These are phyloP conservation scores for Vulpes ferrilata DNA, from an alignment of 2,113 vertebrate species.

Conservation along the genomic window DNA sequence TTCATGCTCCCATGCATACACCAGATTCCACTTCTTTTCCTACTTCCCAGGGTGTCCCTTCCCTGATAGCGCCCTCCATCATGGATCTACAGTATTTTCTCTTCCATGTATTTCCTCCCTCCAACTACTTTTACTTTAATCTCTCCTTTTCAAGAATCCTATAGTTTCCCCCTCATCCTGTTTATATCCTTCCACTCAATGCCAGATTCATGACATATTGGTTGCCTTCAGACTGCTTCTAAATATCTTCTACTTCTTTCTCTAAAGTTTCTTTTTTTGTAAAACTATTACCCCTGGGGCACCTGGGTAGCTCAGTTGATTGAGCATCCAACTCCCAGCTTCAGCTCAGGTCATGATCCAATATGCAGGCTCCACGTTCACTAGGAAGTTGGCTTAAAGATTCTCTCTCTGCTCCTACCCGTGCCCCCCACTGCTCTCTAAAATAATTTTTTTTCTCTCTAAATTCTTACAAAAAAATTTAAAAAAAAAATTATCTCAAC, in stretches of 20 bases:
- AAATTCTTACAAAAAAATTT: no score
- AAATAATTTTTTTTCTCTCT: neutral
- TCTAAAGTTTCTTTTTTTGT: neutral
- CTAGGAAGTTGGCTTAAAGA: neutral
- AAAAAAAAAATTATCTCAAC: neutral
- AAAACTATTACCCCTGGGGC: neutral
- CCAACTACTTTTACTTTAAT: neutral
- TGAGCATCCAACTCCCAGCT: neutral
- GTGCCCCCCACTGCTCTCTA: neutral
- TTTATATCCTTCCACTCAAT: neutral
- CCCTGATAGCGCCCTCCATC: neutral
- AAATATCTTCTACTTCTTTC: neutral
- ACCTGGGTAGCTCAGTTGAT: neutral
- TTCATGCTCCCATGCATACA: accelerated
- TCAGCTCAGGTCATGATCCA: neutral
- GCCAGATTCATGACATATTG: neutral
- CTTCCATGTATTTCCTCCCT: neutral
- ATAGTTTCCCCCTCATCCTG: neutral
- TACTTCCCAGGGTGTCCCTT: neutral
- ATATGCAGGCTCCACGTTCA: neutral
- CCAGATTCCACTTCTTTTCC: neutral
- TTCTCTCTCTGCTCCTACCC: neutral
- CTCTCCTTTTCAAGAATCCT: neutral
- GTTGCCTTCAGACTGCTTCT: neutral
- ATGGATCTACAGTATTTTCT: neutral